Percentiles rank a stretch among this genome's conserved stretches.
Conservation (phyloP, 2,888 invertebrate genomes). For the Fragum sueziense region DNA sequence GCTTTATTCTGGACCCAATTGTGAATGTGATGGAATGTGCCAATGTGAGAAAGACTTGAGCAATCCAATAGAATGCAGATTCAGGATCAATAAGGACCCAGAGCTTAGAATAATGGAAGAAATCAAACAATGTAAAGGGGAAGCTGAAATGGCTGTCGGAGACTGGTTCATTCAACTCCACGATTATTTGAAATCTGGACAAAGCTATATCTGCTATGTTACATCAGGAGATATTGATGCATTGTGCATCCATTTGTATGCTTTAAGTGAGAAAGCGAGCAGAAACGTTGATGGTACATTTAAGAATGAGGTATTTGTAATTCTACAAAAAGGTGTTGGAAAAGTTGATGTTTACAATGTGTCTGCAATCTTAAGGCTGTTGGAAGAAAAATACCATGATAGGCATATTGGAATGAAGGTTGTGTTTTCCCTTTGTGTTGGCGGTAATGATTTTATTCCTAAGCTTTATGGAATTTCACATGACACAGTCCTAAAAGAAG, state of each 20-base stretch:
- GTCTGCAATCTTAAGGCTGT: constrained; percentile 14
- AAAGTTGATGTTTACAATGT: constrained; percentile 33
- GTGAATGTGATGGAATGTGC: not conserved
- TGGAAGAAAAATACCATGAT: constrained; percentile 24
- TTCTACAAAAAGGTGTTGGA: constrained; percentile 17
- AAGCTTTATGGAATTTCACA: constrained; percentile 24
- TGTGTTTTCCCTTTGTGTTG: constrained; percentile 29
- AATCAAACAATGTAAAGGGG: constrained; percentile 11
- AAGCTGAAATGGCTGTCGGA: constrained; percentile 25
- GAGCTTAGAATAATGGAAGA: not conserved
- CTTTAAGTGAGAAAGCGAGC: constrained; percentile 8
- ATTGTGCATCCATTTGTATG: constrained; percentile 28
- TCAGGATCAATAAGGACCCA: not conserved
- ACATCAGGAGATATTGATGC: constrained; percentile 42
- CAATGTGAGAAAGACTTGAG: not conserved
- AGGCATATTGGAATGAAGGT: constrained; percentile 30
- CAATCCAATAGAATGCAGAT: constrained; percentile 13
- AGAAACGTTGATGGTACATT: constrained; percentile 16
- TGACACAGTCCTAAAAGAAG: constrained; percentile 16
- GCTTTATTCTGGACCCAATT: not conserved
- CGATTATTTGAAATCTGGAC: not conserved
- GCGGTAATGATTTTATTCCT: constrained; percentile 43
- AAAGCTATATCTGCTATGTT: constrained; percentile 10
- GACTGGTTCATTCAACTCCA: constrained; percentile 27
- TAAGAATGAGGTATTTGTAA: constrained; percentile 19